Base-by-base conservation (phyloP, 2,113 vertebrate species). In the Pongo abelii region DNA sequence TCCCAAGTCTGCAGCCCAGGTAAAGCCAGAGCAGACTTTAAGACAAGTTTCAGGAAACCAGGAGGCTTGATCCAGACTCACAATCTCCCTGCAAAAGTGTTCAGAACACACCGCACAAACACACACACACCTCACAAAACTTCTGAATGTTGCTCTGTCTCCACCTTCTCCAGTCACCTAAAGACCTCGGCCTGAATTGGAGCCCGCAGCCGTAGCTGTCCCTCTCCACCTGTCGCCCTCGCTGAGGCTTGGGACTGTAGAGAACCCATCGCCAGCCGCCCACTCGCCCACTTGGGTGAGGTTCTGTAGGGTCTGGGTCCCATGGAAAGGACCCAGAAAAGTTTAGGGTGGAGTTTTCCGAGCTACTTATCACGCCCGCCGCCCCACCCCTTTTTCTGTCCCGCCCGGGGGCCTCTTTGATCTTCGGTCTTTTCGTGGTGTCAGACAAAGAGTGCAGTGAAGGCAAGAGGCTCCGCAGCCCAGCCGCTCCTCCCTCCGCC, bases 371-470 rank as follows among this genome's bases (percentile, higher is more conserved):
- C 4, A 2, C 0, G 11, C 43, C 70, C 0, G 9, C 30, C 5
- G 27, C 46, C 78, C 81, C 69, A 38, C 32, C 72, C 75, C 55
- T 77, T 91, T 94, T 96, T 95, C 90, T 84, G 94, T 95, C 78
- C 79, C 6, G 80, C 88, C 93, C 1, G 46, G 43, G 23, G 72
- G 92, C 95, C 98, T 83, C 98, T 98, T 98, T 98, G 98, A 99
- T 98, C 97, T 98, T 43, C 2, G 40, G 43, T 84, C 97, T 97
- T 96, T 93, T 96, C n/a, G 67, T 52, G 69, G 2, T 92, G 72
- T 80, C 80, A 94, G 84, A 98, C 98, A 98, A 98, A 98, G 98
- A 91, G 52, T 3, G 32, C 93, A 48, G 84, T 55, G 95, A 97
- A 96, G 96, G 93, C 93, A 18, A 85, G 97, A 80, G 88, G 84